Evolutionary conservation across 2,888 invertebrate genomes (phyloP), one percentile per base, ranked within the genome.

Genomic region (Oxycera nigricornis): DNA sequence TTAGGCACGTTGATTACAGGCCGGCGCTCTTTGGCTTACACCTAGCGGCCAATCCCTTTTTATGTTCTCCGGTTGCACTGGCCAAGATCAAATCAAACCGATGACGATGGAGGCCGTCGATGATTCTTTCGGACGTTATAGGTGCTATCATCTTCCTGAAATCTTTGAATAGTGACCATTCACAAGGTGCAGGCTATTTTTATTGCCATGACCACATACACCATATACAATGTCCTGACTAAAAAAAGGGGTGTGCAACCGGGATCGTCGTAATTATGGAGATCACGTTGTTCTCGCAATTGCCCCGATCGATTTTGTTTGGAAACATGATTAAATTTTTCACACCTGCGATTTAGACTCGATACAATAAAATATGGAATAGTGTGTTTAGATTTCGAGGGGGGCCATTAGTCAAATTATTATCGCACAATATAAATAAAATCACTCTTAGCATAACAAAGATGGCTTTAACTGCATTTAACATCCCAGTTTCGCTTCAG

Each of bases 1-100:
- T 84, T 84, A 84, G 84, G 83, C 82, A 83, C 83, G 83, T 83
- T 84, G 85, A 85, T 85, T 85, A 85, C 82, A 85, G 85, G 82
- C 83, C 85, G 85, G 85, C 84, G 81, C 81, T 81, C 83, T 84
- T 85, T 85, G 84, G 83, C 84, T 85, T 84, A 85, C 85, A 85
- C 85, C 85, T 85, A 85, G 83, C 85, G 84, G 83, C 83, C 81
- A 73, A 62, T 73, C 73, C 73, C 73, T 73, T 73, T 73, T 73
- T 20, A 26, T 52, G 75, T 61, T 73, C 73, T 57, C 55, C 77
- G 73, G 55, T 73, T 73, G 70, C 76, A 75, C 74, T 75, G 41
- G 74, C 76, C 76, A 76, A 76, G 74, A 52, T 62, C 50, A 39
- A 67, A 74, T 65, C 39, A 41, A 35, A 55, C 31, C 62, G 39